Conservation (phyloP, 2,797 vertebrate species). For the Acipenser ruthenus region DNA sequence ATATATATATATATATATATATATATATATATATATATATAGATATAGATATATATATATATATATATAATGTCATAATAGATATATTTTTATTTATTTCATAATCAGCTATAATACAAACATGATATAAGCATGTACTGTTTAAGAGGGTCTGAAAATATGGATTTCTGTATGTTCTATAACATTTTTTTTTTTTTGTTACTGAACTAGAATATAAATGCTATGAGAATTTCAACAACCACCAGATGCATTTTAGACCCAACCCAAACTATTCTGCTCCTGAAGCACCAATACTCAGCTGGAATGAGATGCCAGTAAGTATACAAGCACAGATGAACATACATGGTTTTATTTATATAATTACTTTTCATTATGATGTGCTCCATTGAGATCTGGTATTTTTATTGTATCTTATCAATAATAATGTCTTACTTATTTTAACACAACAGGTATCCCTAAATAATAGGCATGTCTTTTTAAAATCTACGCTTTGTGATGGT, state of each 20-base stretch:
- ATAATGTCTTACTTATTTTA: no score
- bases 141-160: background rate
- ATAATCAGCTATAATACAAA: no score
- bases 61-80: background rate
- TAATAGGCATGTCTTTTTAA: no score
- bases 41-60: no score
- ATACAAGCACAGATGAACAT: background rate
- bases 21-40: no score
- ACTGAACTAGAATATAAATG: slow-evolving; percentile 59
- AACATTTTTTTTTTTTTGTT: slow-evolving; percentile 6
- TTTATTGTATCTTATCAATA: background rate
- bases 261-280: slow-evolving; percentile 46
- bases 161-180: background rate
- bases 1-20: no score
- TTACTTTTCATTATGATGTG: background rate
- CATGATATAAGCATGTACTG: background rate
- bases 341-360: background rate
- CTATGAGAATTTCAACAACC: slow-evolving; percentile 57
- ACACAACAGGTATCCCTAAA: no score
- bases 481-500: no score
- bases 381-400: background rate
- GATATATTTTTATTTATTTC: background rate
- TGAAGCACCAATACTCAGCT: slow-evolving; percentile 56
- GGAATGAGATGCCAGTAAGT: slow-evolving; percentile 70
- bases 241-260: slow-evolving; percentile 51